These are phyloP conservation scores for Phrynocephalus forsythii DNA, from an alignment of 2,797 vertebrate species.

Conservation along the genomic window DNA sequence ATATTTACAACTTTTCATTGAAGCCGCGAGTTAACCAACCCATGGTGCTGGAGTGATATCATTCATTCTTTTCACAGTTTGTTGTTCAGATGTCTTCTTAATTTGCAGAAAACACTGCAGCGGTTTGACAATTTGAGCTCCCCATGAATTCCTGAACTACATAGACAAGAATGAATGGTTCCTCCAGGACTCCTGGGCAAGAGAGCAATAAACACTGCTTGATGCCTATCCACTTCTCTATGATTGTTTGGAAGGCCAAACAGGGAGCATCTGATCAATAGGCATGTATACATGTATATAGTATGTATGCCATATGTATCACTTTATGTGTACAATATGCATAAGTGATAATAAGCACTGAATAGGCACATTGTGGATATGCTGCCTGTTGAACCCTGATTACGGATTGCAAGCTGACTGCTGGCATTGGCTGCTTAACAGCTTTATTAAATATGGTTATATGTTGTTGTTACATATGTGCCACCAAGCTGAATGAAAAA, in stretches of 20 bases:
- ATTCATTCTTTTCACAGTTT: neutral
- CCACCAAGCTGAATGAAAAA: too few relatives aligned
- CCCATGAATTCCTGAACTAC: neutral
- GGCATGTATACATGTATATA: too few relatives aligned
- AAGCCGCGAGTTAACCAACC: neutral
- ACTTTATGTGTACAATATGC: too few relatives aligned
- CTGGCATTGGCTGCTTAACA: neutral
- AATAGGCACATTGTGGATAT: neutral
- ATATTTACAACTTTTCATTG: neutral
- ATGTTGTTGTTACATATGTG: neutral
- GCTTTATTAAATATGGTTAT: neutral
- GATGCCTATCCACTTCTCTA: neutral
- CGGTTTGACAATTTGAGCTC: neutral
- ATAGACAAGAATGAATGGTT: neutral
- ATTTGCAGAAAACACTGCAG: constrained; percentile 12
- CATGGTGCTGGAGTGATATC: neutral
- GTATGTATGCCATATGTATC: too few relatives aligned
- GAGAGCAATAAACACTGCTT: neutral
- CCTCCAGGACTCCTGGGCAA: neutral
- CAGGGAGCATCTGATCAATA: neutral
- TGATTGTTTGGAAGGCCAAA: neutral
- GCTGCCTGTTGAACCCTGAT: neutral
- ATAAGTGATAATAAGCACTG: neutral
- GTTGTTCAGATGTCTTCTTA: neutral
- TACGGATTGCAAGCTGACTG: neutral